Percentiles rank a stretch among this genome's conserved stretches.
These are phyloP conservation scores for Campaea margaritaria DNA, from an alignment of 2,888 invertebrate species.

Conservation along the genomic window DNA sequence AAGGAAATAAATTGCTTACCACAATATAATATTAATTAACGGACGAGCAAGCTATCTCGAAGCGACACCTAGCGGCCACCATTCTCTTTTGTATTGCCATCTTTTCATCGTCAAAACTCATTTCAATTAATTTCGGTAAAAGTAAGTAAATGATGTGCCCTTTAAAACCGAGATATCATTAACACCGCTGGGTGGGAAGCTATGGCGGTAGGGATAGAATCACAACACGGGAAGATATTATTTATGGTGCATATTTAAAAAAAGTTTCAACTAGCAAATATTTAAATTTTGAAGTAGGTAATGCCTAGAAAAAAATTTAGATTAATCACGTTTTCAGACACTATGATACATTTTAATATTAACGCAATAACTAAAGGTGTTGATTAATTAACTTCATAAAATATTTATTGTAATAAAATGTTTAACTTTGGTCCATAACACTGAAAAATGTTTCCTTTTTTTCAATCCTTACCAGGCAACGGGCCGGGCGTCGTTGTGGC, in stretches of 20 bases:
- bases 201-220: constrained; percentile 41
- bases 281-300: too few species aligned
- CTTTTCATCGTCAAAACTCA: constrained; percentile 85
- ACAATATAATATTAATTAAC: constrained; percentile 82
- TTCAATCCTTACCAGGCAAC: constrained; percentile 49
- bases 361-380: too few species aligned
- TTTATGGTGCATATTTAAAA: too few species aligned
- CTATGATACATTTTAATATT: too few species aligned
- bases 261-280: too few species aligned
- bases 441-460: constrained; percentile 9
- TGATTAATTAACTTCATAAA: too few species aligned
- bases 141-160: constrained; percentile 84
- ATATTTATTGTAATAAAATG: too few species aligned
- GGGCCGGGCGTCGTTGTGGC: constrained; percentile 11
- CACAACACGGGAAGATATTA: background rate
- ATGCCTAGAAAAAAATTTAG: too few species aligned
- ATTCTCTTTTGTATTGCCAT: constrained; percentile 77
- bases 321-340: too few species aligned
- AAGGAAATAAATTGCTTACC: constrained; percentile 78
- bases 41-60: constrained; percentile 80
- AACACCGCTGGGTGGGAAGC: constrained; percentile 64
- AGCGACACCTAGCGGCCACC: constrained; percentile 82
- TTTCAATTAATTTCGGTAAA: constrained; percentile 84
- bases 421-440: too few species aligned
- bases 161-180: constrained; percentile 84